These are phyloP conservation scores for Pocillopora meandrina DNA, from an alignment of 92 coral and sea anemone species.

Conservation along the genomic window DNA sequence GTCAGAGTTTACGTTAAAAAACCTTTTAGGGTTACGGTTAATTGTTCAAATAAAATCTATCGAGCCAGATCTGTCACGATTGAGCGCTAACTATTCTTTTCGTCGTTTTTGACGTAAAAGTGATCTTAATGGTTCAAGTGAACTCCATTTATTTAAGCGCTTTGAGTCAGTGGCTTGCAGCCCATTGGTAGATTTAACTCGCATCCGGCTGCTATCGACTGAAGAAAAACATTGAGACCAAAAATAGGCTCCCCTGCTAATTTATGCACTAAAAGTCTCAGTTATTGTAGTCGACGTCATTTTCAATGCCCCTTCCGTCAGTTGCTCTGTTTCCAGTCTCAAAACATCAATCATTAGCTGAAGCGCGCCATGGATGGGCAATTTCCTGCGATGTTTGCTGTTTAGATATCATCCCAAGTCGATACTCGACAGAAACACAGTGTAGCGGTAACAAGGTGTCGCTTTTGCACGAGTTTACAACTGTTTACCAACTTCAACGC, in stretches of 20 bases:
- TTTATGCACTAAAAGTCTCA: conserved; percentile 13
- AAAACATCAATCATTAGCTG: background rate
- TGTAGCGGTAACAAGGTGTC: background rate
- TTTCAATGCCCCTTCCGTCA: background rate
- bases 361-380: background rate
- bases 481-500: conserved; percentile 25
- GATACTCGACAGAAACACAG: background rate
- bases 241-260: conserved; percentile 32
- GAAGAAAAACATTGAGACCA: conserved; percentile 15
- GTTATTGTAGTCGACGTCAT: conserved; percentile 22
- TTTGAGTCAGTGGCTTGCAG: background rate
- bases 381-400: background rate
- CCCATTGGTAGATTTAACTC: conserved; percentile 21
- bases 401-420: background rate
- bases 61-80: background rate
- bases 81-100: background rate
- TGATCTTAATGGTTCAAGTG: background rate
- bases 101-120: background rate
- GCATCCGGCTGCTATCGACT: conserved; percentile 27
- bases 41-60: too few relatives aligned
- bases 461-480: background rate
- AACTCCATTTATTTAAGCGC: conserved; percentile 8
- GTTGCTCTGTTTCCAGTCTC: background rate
- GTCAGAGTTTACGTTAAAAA: too few relatives aligned
- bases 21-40: too few relatives aligned